Evolutionary conservation across 2,888 invertebrate species (phyloP), one percentile per base, ranked within the genome.

Genomic region (Criorhina ranunculi): DNA sequence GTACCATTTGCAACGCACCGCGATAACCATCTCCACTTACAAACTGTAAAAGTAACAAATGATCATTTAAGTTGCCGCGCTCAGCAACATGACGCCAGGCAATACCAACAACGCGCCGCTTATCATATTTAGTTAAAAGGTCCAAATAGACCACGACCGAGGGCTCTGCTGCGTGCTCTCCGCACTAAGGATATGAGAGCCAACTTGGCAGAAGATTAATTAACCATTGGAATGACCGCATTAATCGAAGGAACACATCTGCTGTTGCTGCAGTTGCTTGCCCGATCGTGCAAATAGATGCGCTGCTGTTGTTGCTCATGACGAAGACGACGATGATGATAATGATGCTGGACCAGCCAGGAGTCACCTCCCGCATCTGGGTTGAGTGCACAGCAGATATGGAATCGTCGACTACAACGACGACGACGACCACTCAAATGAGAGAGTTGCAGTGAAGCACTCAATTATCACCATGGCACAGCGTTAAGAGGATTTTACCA

Each of bases 161-260:
- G 49, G 62, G 64, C 37, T 11, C 15, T 11, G 19, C 17, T 40
- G 12, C 3, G 33, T 15, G 24, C 35, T 15, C 31, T 44, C 19
- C 37, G 49, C 19, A 3, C 7, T 46, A 44, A 76, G 80, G 70
- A 76, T 64, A 75, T 76, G 80, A 70, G 79, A 70, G 73, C 79
- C 73, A 72, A 67, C 72, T 72, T 73, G 82, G 73, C 67, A 60
- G 40, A 85, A 85, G 85, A 85, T 85, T 85, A 85, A 85, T 85
- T 76, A 75, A 80, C 80, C 80, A 80, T 70, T 46, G 46, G 70
- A 66, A 80, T 85, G 85, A 76, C 85, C 80, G 85, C 85, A 85
- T 80, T 80, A 85, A 85, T 85, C 85, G 85, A 85, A 59, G 80
- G 59, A 80, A 85, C 80, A 76, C 80, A 85, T 85, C 85, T 85